Base-by-base conservation (phyloP, 2,888 invertebrate genomes). In the Pyrgus malvae region DNA sequence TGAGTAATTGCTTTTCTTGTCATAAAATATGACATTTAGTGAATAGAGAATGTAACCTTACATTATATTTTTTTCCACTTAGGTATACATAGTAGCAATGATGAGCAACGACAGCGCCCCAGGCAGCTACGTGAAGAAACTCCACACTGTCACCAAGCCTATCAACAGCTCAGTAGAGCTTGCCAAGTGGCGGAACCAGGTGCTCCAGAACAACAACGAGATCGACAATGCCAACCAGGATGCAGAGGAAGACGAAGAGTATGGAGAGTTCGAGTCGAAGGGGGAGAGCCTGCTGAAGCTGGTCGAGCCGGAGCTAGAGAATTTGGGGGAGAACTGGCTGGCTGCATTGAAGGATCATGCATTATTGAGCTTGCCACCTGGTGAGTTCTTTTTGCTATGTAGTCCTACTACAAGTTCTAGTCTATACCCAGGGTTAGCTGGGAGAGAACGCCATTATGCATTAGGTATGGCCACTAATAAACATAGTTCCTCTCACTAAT, bases 81-180 rank as follows among this genome's bases (percentile, higher is more conserved):
- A 94, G 94, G 97, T 98, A 0, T 99, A 98, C 77, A 96, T 98
- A 66, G 98, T 98, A 11, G 98, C 98, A 0, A 97, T 98, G 95
- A 93, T 95, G 40, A 93, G 93, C 66, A 95, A 95, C 74, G 93
- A 93, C 57, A 92, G 93, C 53, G 94, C 94, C 0, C 92, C 94
- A 0, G 92, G 93, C 16, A 92, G 92, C 60, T 83, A 92, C 65
- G 84, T 93, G 1, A 86, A 85, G 46, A 90, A 88, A 38, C 78
- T 91, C 0, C 84, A 90, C 67, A 83, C 78, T 1, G 84, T 89
- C 66, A 83, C 78, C 1, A 85, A 85, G 46, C 86, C 89, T 0
- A 76, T 82, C 59, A 90, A 85, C 69, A 83, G 80, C 58, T 72
- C 74, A 31, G 75, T 82, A 0, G 90, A 89, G 58, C 61, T 90